These are phyloP conservation scores for Neotoma lepida DNA, from an alignment of 2,113 vertebrate species.

Conservation along the genomic window DNA sequence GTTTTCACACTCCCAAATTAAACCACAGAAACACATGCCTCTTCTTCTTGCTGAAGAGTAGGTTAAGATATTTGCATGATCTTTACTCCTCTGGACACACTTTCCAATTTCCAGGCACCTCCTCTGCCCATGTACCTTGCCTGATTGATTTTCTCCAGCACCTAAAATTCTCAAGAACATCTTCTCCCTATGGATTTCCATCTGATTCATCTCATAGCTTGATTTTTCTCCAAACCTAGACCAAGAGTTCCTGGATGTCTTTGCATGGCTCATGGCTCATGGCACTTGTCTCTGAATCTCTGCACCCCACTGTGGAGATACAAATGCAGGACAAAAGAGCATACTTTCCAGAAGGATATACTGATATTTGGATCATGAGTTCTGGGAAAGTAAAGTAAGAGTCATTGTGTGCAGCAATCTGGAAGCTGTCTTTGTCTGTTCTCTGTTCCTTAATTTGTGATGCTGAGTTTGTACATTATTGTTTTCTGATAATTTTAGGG, in stretches of 20 bases:
- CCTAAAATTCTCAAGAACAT: background rate
- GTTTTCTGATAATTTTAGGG: background rate
- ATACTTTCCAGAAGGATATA: background rate
- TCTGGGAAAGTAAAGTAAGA: background rate
- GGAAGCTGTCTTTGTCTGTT: background rate
- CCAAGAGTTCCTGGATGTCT: background rate
- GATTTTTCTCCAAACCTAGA: background rate
- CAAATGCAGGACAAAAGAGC: background rate
- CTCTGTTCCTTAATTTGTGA: background rate
- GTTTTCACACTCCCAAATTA: background rate
- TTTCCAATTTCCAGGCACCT: background rate
- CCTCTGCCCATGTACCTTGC: background rate
- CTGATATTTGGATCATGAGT: background rate
- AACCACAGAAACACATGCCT: background rate
- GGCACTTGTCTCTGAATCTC: background rate
- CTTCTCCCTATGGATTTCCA: background rate
- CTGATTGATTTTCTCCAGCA: background rate
- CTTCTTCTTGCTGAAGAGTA: background rate
- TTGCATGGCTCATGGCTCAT: background rate
- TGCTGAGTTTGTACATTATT: background rate
- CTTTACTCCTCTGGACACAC: background rate
- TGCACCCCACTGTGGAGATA: background rate
- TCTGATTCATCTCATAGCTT: background rate
- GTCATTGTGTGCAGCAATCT: background rate
- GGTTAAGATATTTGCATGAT: background rate